Evolutionary conservation across 2,113 vertebrate genomes (phyloP), one percentile per base, ranked within the genome.

Genomic region (Nycticorax nycticorax): DNA sequence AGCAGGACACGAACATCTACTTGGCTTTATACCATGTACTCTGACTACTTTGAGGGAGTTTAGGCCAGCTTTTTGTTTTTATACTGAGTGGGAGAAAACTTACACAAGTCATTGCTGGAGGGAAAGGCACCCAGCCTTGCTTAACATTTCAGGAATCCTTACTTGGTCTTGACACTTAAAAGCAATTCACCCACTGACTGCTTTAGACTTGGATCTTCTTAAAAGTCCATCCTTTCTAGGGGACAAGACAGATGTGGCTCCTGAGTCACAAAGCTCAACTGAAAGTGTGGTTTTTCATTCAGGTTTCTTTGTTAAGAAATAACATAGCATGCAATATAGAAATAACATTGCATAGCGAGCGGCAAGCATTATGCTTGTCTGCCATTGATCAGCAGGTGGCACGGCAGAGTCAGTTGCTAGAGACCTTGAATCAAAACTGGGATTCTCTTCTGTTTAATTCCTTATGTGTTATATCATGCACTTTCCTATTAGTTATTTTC

Each of bases 331-430:
- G 14, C 41, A 43, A 43, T 43, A 43, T 43, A 43, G 41, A 43
- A 43, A 43, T 43, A 43, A 43, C 41, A 43, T 43, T 43, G 50
- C 32, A 22, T 18, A 50, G 68, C 5, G 52, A 85, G 53, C 0
- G 0, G 52, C 67, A 45, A 59, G 67, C 7, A 1, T 72, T 72
- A 21, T 4, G 6, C 6, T 66, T 1, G 1, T 37, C 22, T 57
- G 74, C 43, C 20, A 3, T 28, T 73, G 33, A 45, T 66, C 43
- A 30, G 22, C 0, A 0, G 37, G 81, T 43, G 22, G 19, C 17
- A 24, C 2, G 8, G 21, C 27, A 35, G 37, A 37, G 32, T 45
- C 41, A 26, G 9, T 12, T 79, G 37, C 23, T 39, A 39, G 33
- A 30, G 13, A 59, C 28, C 45, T 67, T 52, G 37, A 43, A 43